These are phyloP conservation scores for Drosophila busckii DNA, from an alignment of 1,140 invertebrate species.

Conservation along the genomic window DNA sequence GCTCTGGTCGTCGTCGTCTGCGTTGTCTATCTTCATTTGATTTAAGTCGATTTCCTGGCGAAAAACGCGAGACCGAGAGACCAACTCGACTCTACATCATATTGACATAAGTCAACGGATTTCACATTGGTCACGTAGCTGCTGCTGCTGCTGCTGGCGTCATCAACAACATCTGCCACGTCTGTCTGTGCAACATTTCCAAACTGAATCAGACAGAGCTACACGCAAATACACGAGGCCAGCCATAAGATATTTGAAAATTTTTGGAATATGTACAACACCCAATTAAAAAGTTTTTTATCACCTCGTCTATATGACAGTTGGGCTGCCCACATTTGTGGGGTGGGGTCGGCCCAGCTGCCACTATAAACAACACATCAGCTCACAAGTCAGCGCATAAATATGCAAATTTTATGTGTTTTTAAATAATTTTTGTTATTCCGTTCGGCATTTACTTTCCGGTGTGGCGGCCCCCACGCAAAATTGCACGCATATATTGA, in stretches of 20 bases:
- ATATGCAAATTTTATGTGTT: conserved; percentile 69
- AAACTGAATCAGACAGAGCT: too few species aligned
- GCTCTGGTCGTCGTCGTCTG: conserved; percentile 33
- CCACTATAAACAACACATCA: conserved; percentile 61
- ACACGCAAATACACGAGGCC: too few species aligned
- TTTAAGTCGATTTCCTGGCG: conserved; percentile 65
- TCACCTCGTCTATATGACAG: conserved; percentile 61
- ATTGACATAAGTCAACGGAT: conserved; percentile 77
- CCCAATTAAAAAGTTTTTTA: conserved; percentile 70
- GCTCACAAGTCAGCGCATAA: conserved; percentile 53
- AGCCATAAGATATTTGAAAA: conserved; percentile 21
- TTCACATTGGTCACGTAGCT: conserved; percentile 70
- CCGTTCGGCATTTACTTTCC: conserved; percentile 55
- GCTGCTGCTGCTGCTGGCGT: too few species aligned
- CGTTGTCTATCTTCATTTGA: conserved; percentile 68
- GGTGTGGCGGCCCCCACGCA: conserved; percentile 52
- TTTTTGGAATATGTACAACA: conserved; percentile 44
- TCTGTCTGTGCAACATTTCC: conserved; percentile 18
- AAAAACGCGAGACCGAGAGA: conserved; percentile 60
- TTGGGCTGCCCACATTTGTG: conserved; percentile 38
- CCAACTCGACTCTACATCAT: conserved; percentile 41
- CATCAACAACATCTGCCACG: conserved; percentile 50
- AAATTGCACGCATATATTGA: conserved; percentile 31
- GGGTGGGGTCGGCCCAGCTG: conserved; percentile 5
- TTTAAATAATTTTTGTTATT: conserved; percentile 66